These are phyloP conservation scores for Odontesthes bonariensis DNA, from an alignment of 2,113 vertebrate genomes.

Conservation along the genomic window DNA sequence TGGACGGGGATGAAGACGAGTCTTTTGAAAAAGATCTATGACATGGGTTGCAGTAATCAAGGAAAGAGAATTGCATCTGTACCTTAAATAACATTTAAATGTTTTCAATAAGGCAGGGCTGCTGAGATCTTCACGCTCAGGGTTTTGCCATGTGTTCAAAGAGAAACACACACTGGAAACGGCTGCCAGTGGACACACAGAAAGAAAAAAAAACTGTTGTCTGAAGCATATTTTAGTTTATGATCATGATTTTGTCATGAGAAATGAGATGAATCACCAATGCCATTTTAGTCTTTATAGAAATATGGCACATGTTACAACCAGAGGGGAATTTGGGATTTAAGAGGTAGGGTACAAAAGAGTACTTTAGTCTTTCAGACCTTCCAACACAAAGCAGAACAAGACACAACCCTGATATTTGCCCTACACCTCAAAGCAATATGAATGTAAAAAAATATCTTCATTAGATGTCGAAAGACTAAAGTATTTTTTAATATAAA, in stretches of 20 bases:
- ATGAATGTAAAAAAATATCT: neutral
- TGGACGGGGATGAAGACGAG: neutral
- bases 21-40: constrained; percentile 4
- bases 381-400: too few relatives aligned
- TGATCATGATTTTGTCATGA: neutral
- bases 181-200: constrained; percentile 11
- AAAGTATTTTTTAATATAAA: neutral
- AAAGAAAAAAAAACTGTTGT: neutral
- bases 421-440: neutral
- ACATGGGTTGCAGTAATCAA: neutral
- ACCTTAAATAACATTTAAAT: constrained; percentile 32
- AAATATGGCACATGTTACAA: neutral
- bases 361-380: too few relatives aligned
- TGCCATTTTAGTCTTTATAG: neutral
- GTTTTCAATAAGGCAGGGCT: constrained; percentile 47
- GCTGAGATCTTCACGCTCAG: constrained; percentile 44
- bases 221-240: constrained; percentile 3
- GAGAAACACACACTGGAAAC: constrained; percentile 8
- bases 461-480: neutral
- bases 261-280: neutral
- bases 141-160: constrained; percentile 59
- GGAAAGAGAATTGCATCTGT: neutral
- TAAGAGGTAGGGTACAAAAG: neutral
- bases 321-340: too few relatives aligned
- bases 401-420: too few relatives aligned